Evolutionary conservation across 1,140 invertebrate species (phyloP), one percentile per base, ranked within the genome.

Genomic region (Cotesia typhae): DNA sequence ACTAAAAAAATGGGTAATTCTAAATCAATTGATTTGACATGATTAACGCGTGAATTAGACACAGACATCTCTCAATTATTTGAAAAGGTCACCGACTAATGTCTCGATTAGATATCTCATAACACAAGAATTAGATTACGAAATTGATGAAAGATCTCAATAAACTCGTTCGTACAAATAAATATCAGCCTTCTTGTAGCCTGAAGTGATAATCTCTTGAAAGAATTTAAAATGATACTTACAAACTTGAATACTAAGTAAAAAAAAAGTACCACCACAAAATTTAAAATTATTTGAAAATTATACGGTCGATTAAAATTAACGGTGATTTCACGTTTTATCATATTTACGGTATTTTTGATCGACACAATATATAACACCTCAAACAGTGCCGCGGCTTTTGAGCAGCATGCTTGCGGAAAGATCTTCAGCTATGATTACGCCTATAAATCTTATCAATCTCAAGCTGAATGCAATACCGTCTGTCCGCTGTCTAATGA

Each of bases 371-470:
- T 63, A 63, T 63, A 28, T 41, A 37, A 63, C 60, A 63, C 60
- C 60, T 63, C 60, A 63, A 63, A 63, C 60, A 63, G 60, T 38
- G 35, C 37, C 60, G 60, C 7, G 28, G 60, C 12, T 63, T 3
- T 63, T 37, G 6, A 63, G 60, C 10, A 37, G 28, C 60, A 37
- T 36, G 28, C 60, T 63, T 37, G 60, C 28, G 28, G 60, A 37
- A 63, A 63, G 60, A 63, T 63, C 36, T n/a, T 41, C n/a, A 41
- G 10, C 35, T 38, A 37, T n/a, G 60, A 63, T 63, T 37, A 63
- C 41, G 7, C 60, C 35, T 63, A 63, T 63, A 63, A 63, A 63
- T 63, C 60, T 63, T 63, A 63, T 63, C 65, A 37, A 35, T 9
- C 38, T n/a, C 65, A n/a, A 17, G 65, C 17, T 52, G 10, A 67